Evolutionary conservation across 2,113 vertebrate species (phyloP), one percentile per base, ranked within the genome.

Genomic region (Psilopsiagon aurifrons): DNA sequence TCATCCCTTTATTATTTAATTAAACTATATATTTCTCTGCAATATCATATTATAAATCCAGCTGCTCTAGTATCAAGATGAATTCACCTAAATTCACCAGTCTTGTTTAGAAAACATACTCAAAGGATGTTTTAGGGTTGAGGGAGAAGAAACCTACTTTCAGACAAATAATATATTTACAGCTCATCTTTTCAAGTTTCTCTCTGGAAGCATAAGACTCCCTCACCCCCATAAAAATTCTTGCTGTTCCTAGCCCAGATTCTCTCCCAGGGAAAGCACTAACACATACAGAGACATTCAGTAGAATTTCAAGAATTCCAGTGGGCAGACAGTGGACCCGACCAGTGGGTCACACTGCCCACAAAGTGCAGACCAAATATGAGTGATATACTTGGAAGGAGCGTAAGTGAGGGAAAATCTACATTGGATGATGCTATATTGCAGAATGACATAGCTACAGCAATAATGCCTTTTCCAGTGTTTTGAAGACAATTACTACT

Each of bases 261-360:
- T 64, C 29, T 35, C 35, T n/a, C 7, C 4, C 6, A 60, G 19
- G 5, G 5, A 79, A 94, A 29, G 17, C 11, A 86, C 3, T 14
- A 62, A 39, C 17, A 55, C 0, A 0, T 22, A 31, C 29, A 63
- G 16, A 76, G 6, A 27, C 17, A 68, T 84, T 22, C 22, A 17
- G 9, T 33, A 84, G 49, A 57, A 74, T 41, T 70, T 9, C 55
- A 71, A 57, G 37, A 75, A 82, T 49, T 75, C 6, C 31, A 83
- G 64, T 19, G 71, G 37, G 23, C 7, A 71, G 17, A 35, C 5
- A 67, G 37, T 1, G 1, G 15, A 28, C 17, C 52, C 83, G 43
- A 76, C 7, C n/a, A 33, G 23, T 13, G 20, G 31, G 7, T 82
- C 41, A 71, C 33, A 17, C 8, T 41, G 39, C 14, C 31, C 15